A percentile compares a stretch with the other conserved stretches of the same genome.
Conservation (phyloP, 2,797 vertebrate genomes). For the Margarornis squamiger region DNA sequence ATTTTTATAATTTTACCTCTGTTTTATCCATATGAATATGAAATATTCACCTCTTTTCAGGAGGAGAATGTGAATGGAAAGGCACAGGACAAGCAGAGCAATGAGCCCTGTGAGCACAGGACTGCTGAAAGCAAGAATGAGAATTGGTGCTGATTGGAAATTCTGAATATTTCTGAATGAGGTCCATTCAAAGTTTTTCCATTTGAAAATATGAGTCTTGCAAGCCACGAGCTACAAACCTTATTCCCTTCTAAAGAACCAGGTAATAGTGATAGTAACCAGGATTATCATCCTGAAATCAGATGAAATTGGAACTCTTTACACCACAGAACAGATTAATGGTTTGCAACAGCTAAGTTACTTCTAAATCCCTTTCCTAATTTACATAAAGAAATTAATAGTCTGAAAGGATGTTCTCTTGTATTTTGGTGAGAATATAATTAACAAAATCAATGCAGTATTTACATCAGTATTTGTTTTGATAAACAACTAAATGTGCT, state of each 20-base stretch:
- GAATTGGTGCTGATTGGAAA: neutral
- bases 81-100: neutral
- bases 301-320: neutral
- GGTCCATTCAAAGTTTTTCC: neutral
- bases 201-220: neutral
- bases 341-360: neutral
- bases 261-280: neutral
- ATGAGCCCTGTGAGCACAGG: neutral
- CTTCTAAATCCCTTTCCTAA: neutral
- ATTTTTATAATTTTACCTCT: neutral
- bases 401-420: neutral
- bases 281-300: neutral
- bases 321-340: neutral
- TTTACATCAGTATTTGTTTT: slow-evolving; percentile 41
- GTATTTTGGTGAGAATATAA: slow-evolving; percentile 8
- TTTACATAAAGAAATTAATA: slow-evolving; percentile 37
- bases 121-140: neutral
- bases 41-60: too few relatives aligned
- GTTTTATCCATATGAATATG: neutral
- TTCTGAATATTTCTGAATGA: neutral
- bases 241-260: neutral
- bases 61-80: neutral
- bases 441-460: slow-evolving; percentile 34
- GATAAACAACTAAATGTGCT: slow-evolving; percentile 26
- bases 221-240: neutral